Percentiles rank a stretch among this genome's conserved stretches.
These are phyloP conservation scores for Thereva unica DNA, from an alignment of 2,888 invertebrate species.

Conservation along the genomic window DNA sequence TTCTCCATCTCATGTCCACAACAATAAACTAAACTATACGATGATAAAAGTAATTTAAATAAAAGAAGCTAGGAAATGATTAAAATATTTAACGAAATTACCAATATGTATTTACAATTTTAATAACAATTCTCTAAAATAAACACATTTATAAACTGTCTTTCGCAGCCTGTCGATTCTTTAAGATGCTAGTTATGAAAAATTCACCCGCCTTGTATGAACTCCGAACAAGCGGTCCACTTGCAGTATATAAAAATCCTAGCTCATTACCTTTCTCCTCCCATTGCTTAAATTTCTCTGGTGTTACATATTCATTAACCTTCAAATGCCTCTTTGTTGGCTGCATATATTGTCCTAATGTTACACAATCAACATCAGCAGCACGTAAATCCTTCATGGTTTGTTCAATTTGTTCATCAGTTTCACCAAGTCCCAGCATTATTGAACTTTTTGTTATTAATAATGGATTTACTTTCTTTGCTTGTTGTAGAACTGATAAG, in stretches of 20 bases:
- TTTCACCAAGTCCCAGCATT: conserved; percentile 95
- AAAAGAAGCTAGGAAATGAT: too few species aligned
- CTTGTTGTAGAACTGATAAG: conserved; percentile 76
- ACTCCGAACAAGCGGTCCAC: conserved; percentile 94
- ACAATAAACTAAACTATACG: too few species aligned
- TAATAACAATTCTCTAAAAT: too few species aligned
- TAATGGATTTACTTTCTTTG: conserved; percentile 77
- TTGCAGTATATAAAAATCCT: conserved; percentile 96
- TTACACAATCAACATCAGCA: conserved; percentile 90
- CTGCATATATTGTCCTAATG: conserved; percentile 99
- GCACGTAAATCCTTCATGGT: conserved; percentile 83
- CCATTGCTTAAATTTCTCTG: conserved; percentile 89
- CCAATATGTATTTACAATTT: too few species aligned
- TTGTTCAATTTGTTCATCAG: conserved; percentile 81
- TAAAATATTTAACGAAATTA: too few species aligned
- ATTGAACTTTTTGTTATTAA: conserved; percentile 96
- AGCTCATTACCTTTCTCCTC: conserved; percentile 77
- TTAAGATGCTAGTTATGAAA: conserved; percentile 80
- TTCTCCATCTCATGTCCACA: too few species aligned
- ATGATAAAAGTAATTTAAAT: too few species aligned
- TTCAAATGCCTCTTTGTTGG: conserved; percentile 95
- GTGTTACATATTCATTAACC: conserved; percentile 95
- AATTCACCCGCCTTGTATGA: conserved; percentile 98
- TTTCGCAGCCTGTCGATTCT: conserved; percentile 57
- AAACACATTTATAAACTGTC: not conserved